These are phyloP conservation scores for Agapostemon virescens DNA, from an alignment of 2,888 invertebrate species.

Conservation along the genomic window DNA sequence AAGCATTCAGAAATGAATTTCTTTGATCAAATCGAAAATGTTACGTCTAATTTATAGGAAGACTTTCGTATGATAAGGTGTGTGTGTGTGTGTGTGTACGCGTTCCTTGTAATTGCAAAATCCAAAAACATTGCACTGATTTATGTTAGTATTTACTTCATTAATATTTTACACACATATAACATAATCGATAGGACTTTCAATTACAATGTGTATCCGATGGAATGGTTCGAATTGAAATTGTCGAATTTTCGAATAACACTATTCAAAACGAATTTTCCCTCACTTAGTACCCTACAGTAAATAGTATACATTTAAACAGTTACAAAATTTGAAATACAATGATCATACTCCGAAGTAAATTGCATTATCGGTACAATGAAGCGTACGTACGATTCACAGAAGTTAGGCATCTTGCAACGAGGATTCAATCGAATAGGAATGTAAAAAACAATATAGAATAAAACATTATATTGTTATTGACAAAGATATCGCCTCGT, in stretches of 20 bases:
- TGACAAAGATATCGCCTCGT: constrained; percentile 16
- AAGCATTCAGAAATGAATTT: constrained; percentile 36
- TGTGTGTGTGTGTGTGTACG: constrained; percentile 6
- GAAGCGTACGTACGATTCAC: constrained; percentile 5
- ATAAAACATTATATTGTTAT: constrained; percentile 25
- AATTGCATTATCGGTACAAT: constrained; percentile 22
- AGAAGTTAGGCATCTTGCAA: constrained; percentile 29
- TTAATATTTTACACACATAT: constrained; percentile 62
- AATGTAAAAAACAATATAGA: constrained; percentile 23
- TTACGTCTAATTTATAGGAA: constrained; percentile 35
- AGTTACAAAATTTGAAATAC: constrained; percentile 18
- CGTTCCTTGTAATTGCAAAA: constrained; percentile 22
- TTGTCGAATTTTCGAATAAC: constrained; percentile 33
- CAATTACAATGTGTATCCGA: constrained; percentile 58
- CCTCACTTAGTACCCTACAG: not conserved
- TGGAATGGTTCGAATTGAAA: constrained; percentile 64
- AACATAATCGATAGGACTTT: constrained; percentile 59
- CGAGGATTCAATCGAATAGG: constrained; percentile 33
- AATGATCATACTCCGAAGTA: constrained; percentile 11
- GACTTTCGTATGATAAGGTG: constrained; percentile 28
- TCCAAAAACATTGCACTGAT: constrained; percentile 31
- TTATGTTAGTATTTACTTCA: constrained; percentile 24
- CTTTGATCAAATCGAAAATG: constrained; percentile 18
- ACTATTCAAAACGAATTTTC: constrained; percentile 4
- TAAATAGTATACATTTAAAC: constrained; percentile 10